Evolutionary conservation across 2,888 invertebrate species (phyloP).

Genomic region (Zonitis immaculata): DNA sequence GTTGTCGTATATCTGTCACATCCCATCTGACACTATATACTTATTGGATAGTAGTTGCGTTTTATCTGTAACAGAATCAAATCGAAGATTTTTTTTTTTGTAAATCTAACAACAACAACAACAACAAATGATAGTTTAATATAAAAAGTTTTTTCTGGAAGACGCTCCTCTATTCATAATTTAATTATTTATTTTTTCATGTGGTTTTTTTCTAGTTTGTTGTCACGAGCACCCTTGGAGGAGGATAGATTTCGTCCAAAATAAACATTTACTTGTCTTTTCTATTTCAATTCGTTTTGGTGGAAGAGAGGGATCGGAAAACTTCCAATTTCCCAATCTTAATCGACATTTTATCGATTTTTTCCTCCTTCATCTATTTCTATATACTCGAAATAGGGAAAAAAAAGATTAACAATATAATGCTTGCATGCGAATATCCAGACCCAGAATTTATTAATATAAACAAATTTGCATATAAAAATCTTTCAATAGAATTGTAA

Average conservation of each 20-base stretch:
- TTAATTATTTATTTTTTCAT: slow-evolving; percentile 13
- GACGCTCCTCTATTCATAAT: background rate
- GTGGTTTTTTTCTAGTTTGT: no score
- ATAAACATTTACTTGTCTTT: background rate
- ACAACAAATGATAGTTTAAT: background rate
- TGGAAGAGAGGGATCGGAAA: background rate
- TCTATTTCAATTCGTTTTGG: background rate
- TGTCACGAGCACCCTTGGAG: background rate
- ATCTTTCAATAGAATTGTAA: slow-evolving; percentile 40
- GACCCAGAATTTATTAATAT: slow-evolving; percentile 30
- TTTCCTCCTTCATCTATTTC: no score
- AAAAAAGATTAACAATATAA: no score
- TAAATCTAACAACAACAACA: slow-evolving; percentile 1
- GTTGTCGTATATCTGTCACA: slow-evolving; percentile 22
- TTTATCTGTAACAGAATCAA: slow-evolving; percentile 23
- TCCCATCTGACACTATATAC: slow-evolving; percentile 25
- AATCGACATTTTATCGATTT: background rate
- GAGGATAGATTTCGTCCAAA: background rate
- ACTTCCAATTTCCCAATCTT: background rate
- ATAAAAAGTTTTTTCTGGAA: background rate
- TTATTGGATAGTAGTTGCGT: slow-evolving; percentile 22
- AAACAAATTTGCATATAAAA: slow-evolving; percentile 40
- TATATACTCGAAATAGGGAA: no score
- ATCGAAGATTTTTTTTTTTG: no score
- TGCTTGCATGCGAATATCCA: slow-evolving; percentile 25